These are phyloP conservation scores for Rotaria socialis DNA, from an alignment of 2,888 invertebrate genomes.

Conservation along the genomic window DNA sequence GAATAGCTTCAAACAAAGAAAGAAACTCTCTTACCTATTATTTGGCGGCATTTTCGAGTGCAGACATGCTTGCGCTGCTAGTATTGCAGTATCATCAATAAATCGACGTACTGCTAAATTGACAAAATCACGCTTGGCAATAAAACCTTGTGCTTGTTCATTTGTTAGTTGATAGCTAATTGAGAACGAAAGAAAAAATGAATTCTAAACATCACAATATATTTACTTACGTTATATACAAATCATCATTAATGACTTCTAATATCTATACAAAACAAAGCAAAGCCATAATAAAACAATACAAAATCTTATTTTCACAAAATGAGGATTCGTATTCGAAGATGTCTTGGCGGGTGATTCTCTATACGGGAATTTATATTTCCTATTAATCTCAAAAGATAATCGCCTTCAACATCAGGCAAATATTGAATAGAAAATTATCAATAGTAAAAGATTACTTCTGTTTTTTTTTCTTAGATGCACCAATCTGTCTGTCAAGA, in stretches of 20 bases:
- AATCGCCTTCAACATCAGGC: too few species aligned
- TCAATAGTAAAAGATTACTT: too few species aligned
- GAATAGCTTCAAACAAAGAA: neutral
- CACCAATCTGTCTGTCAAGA: too few species aligned
- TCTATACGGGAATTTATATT: too few species aligned
- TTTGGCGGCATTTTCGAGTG: neutral
- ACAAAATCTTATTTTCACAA: too few species aligned
- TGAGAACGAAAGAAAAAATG: neutral
- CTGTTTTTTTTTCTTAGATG: too few species aligned
- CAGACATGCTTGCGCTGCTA: conserved; percentile 7
- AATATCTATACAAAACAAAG: neutral
- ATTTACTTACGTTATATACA: neutral
- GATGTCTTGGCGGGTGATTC: too few species aligned
- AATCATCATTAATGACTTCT: neutral
- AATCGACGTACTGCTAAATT: conserved; percentile 9
- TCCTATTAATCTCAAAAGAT: too few species aligned
- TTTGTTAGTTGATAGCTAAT: conserved; percentile 7
- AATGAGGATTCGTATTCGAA: too few species aligned
- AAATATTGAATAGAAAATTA: too few species aligned
- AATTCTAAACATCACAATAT: neutral
- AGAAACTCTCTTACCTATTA: neutral
- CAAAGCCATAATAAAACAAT: too few species aligned
- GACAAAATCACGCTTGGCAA: conserved; percentile 11
- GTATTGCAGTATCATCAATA: neutral
- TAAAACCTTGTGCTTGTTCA: conserved; percentile 29